Conservation (phyloP, 2,797 vertebrate species). For the Mormyrops attenuatus region DNA sequence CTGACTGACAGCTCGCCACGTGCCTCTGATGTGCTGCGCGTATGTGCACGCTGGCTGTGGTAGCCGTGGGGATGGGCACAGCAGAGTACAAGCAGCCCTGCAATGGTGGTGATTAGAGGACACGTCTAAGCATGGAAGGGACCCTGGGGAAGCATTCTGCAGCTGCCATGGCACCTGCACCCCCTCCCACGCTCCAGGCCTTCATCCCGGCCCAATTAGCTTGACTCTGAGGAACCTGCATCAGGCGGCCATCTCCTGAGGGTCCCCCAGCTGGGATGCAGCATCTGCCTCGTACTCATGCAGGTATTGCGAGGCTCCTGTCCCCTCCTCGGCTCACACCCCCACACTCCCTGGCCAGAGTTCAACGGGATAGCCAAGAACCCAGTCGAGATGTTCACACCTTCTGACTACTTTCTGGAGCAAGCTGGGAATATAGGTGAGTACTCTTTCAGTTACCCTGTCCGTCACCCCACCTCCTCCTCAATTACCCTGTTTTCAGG, state of each 20-base stretch:
- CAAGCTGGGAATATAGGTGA: neutral
- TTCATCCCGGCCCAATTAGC: neutral
- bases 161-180: neutral
- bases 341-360: neutral
- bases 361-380: neutral
- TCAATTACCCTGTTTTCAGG: neutral
- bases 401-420: neutral
- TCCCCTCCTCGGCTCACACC: neutral
- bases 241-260: neutral
- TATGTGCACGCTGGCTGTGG: neutral
- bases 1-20: neutral
- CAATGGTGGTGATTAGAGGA: slow-evolving; percentile 58
- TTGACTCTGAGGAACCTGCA: neutral
- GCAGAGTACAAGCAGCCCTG: slow-evolving; percentile 34
- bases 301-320: neutral
- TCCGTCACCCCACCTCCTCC: neutral
- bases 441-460: neutral
- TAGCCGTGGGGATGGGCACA: slow-evolving; percentile 41
- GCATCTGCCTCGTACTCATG: neutral
- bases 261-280: neutral
- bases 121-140: slow-evolving; percentile 51
- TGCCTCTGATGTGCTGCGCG: neutral
- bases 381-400: neutral
- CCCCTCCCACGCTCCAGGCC: neutral
- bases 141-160: slow-evolving; percentile 12